These are phyloP conservation scores for Plectropomus leopardus DNA, from an alignment of 2,113 vertebrate species.

Conservation along the genomic window DNA sequence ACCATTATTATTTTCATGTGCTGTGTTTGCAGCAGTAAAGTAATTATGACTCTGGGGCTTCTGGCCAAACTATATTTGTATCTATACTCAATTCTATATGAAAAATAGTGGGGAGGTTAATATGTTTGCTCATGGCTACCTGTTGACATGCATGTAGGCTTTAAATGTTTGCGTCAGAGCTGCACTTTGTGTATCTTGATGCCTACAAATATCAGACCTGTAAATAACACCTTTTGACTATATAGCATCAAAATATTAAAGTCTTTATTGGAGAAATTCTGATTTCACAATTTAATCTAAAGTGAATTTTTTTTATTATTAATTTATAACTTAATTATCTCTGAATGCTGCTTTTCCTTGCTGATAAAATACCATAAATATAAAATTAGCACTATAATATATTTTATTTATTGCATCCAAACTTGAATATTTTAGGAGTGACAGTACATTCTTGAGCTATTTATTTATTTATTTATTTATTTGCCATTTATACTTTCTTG, in stretches of 20 bases:
- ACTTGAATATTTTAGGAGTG: background rate
- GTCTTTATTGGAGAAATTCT: background rate
- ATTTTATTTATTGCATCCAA: no score
- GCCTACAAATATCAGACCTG: background rate
- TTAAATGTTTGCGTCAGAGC: background rate
- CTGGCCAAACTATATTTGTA: no score
- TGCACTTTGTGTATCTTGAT: background rate
- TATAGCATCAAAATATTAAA: background rate
- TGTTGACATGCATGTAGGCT: slow-evolving; percentile 1
- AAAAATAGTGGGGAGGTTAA: no score
- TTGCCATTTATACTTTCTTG: no score
- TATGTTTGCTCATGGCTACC: no score
- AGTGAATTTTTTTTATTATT: background rate
- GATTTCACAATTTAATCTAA: background rate
- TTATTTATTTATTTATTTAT: background rate
- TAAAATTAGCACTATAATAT: background rate
- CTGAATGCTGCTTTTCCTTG: background rate
- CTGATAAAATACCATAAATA: background rate
- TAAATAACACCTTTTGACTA: background rate
- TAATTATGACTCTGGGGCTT: no score
- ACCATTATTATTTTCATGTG: no score
- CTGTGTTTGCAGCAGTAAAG: no score
- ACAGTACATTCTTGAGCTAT: background rate
- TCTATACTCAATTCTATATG: no score
- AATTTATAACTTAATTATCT: background rate